These are phyloP conservation scores for Manis javanica DNA, from an alignment of 2,797 vertebrate genomes.

Conservation along the genomic window DNA sequence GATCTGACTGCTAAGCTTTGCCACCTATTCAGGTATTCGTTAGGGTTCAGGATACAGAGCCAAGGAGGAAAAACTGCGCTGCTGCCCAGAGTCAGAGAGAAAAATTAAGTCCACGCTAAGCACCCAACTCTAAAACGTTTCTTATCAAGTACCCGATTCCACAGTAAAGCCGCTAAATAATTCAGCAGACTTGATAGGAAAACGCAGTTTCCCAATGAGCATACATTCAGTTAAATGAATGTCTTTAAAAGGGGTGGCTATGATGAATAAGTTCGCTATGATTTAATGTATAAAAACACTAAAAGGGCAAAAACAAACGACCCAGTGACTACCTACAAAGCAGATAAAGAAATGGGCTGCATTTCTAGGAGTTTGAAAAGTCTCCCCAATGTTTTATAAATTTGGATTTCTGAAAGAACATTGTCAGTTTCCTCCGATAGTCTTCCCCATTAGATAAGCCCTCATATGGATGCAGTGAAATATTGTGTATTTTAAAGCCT, in stretches of 20 bases:
- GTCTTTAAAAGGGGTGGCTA: conserved; percentile 67
- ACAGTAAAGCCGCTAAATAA: conserved; percentile 83
- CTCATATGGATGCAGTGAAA: conserved; percentile 77
- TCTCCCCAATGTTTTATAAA: conserved; percentile 84
- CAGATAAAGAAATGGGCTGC: conserved; percentile 78
- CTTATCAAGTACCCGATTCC: conserved; percentile 75
- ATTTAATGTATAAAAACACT: conserved; percentile 72
- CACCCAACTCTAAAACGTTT: conserved; percentile 62
- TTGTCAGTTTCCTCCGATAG: conserved; percentile 76
- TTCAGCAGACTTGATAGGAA: conserved; percentile 77
- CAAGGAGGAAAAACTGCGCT: neutral
- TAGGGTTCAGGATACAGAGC: neutral
- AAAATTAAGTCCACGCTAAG: conserved; percentile 31
- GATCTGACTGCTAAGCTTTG: conserved; percentile 30
- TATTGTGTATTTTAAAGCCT: conserved; percentile 80
- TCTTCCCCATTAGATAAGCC: conserved; percentile 74
- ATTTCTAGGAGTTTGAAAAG: conserved; percentile 78
- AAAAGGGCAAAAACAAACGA: conserved; percentile 58
- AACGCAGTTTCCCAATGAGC: conserved; percentile 76
- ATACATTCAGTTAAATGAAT: conserved; percentile 74
- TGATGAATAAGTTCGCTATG: conserved; percentile 75
- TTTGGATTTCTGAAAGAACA: conserved; percentile 78
- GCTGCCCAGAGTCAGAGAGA: neutral
- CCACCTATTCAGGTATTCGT: conserved; percentile 41
- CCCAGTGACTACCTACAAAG: conserved; percentile 38